Conservation (phyloP, 2,888 invertebrate species). For the Graphium colonna region DNA sequence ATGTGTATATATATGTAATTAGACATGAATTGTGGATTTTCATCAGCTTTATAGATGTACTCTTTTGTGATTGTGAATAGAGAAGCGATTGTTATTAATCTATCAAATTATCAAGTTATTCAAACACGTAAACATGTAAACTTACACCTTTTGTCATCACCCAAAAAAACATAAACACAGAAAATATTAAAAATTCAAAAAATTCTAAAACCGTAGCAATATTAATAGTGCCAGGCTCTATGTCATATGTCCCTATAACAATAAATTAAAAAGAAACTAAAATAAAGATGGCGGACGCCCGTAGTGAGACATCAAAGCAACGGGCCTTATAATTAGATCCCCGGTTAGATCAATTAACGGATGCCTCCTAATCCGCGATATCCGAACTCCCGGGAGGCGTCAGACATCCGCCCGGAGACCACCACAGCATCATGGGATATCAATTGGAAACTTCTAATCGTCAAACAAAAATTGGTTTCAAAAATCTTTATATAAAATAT, state of each 20-base stretch:
- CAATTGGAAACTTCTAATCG: not conserved
- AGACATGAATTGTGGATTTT: too few relatives aligned
- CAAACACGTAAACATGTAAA: too few relatives aligned
- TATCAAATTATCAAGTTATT: too few relatives aligned
- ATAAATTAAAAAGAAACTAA: not conserved
- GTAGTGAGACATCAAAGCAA: constrained; percentile 19
- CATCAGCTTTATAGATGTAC: too few relatives aligned
- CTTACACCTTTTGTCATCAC: too few relatives aligned
- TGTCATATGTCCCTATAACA: too few relatives aligned
- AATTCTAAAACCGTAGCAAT: too few relatives aligned
- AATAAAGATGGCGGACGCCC: not conserved
- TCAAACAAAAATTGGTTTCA: not conserved
- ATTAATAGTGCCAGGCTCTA: not conserved
- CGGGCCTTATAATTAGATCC: constrained; percentile 19
- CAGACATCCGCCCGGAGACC: constrained; percentile 28
- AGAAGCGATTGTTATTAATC: too few relatives aligned
- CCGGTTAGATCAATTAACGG: constrained; percentile 49
- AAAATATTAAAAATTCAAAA: too few relatives aligned
- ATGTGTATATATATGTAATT: too few relatives aligned
- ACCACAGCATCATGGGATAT: constrained; percentile 24
- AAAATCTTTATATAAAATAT: not conserved
- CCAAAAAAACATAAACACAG: too few relatives aligned
- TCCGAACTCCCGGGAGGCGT: constrained; percentile 33
- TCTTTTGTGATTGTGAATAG: too few relatives aligned
- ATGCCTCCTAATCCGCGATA: constrained; percentile 38